Conservation (phyloP, 2,888 invertebrate species). For the Himalopsyche anomala region DNA sequence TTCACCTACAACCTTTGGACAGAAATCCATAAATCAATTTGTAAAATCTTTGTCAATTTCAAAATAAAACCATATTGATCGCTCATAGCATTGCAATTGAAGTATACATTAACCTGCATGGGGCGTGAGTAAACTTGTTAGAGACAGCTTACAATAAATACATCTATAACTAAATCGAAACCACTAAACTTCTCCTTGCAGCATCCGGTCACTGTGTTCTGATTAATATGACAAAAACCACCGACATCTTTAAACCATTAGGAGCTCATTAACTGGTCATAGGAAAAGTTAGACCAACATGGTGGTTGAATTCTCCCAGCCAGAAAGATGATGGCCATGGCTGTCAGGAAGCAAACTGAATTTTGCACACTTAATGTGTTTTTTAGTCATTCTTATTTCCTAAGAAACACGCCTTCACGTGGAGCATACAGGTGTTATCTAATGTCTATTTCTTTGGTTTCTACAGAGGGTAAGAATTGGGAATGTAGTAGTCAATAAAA, state of each 20-base stretch:
- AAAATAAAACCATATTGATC: too few relatives aligned
- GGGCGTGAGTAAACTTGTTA: constrained; percentile 26
- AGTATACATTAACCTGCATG: background rate
- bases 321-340: background rate
- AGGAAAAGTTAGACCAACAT: background rate
- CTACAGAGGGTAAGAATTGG: too few relatives aligned
- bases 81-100: background rate
- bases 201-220: background rate
- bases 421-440: too few relatives aligned
- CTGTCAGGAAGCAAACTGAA: too few relatives aligned
- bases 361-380: too few relatives aligned
- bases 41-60: too few relatives aligned
- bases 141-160: background rate
- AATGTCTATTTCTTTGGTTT: too few relatives aligned
- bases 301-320: background rate
- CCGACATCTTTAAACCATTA: background rate
- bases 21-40: too few relatives aligned
- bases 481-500: too few relatives aligned
- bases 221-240: background rate
- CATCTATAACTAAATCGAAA: constrained; percentile 11
- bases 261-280: background rate
- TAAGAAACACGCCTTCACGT: too few relatives aligned
- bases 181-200: background rate
- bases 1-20: too few relatives aligned
- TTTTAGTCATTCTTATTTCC: too few relatives aligned